A percentile compares a stretch with the other conserved stretches of the same genome.
These are phyloP conservation scores for Drosophila asahinai DNA, from an alignment of 1,140 invertebrate genomes.

Conservation along the genomic window DNA sequence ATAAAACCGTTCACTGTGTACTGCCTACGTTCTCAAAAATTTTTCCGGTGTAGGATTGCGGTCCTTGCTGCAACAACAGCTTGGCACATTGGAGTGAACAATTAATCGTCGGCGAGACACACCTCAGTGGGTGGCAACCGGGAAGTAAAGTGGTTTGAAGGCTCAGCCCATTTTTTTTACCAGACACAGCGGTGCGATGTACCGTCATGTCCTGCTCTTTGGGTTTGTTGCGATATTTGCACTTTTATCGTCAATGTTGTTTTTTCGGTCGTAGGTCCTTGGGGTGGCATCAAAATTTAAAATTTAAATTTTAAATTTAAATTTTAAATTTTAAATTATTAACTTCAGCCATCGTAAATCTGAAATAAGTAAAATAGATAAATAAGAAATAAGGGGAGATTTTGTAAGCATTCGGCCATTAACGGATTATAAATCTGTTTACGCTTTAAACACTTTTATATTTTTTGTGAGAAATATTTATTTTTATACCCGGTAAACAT, in stretches of 20 bases:
- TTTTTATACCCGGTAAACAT: no score
- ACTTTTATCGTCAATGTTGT: constrained; percentile 38
- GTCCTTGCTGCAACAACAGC: constrained; percentile 40
- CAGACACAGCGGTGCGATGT: constrained; percentile 8
- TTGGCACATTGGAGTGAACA: constrained; percentile 79
- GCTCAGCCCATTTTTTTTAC: constrained; percentile 42
- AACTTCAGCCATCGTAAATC: constrained; percentile 64
- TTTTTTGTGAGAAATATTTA: no score
- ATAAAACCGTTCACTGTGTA: no score
- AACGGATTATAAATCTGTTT: constrained; percentile 35
- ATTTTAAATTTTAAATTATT: constrained; percentile 71
- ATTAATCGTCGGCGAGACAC: constrained; percentile 74
- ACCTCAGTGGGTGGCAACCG: constrained; percentile 6
- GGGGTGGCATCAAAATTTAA: constrained; percentile 63
- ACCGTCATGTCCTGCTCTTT: constrained; percentile 31
- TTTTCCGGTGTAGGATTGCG: constrained; percentile 38
- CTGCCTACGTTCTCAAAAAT: background rate
- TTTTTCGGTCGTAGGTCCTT: constrained; percentile 45
- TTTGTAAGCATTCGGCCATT: constrained; percentile 11
- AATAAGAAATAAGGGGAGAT: background rate
- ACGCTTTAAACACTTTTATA: background rate
- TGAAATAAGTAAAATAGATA: constrained; percentile 5
- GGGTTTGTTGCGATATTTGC: constrained; percentile 41
- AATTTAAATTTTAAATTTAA: constrained; percentile 62
- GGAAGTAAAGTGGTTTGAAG: background rate